These are phyloP conservation scores for Muntiacus reevesi DNA, from an alignment of 2,113 vertebrate species.

Conservation along the genomic window DNA sequence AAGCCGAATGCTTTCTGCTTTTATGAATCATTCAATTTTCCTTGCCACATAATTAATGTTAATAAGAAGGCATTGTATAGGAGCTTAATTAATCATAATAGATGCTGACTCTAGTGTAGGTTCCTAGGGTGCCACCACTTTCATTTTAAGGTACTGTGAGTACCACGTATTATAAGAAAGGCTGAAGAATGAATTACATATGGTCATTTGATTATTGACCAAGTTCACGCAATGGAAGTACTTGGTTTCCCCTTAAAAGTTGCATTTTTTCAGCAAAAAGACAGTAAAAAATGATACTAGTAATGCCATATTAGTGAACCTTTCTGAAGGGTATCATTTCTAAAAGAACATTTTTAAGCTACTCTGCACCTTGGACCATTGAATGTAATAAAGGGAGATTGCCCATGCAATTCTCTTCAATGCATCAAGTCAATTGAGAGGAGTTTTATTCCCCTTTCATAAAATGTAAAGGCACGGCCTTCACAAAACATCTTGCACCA, in stretches of 20 bases:
- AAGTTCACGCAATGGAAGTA: neutral
- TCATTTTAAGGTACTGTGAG: neutral
- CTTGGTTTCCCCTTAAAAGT: constrained; percentile 42
- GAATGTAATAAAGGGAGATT: constrained; percentile 67
- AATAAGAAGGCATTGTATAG: constrained; percentile 42
- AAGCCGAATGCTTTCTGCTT: constrained; percentile 61
- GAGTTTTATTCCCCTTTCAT: constrained; percentile 41
- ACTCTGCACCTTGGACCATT: constrained; percentile 45
- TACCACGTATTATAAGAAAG: neutral
- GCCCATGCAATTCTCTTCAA: constrained; percentile 51
- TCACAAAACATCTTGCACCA: constrained; percentile 41
- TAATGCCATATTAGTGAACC: constrained; percentile 23
- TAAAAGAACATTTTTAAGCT: constrained; percentile 49
- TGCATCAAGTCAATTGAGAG: constrained; percentile 49
- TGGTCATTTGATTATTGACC: constrained; percentile 23
- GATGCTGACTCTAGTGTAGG: neutral
- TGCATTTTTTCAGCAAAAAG: neutral
- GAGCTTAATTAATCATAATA: constrained; percentile 18
- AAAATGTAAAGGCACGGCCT: constrained; percentile 57
- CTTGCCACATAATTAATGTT: constrained; percentile 64
- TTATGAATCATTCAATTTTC: constrained; percentile 63
- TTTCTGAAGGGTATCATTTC: constrained; percentile 39
- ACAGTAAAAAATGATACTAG: constrained; percentile 29
- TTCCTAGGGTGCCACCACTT: neutral
- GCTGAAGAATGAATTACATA: neutral